Base-by-base conservation (phyloP, 2,113 vertebrate genomes). In the Antidorcas marsupialis region DNA sequence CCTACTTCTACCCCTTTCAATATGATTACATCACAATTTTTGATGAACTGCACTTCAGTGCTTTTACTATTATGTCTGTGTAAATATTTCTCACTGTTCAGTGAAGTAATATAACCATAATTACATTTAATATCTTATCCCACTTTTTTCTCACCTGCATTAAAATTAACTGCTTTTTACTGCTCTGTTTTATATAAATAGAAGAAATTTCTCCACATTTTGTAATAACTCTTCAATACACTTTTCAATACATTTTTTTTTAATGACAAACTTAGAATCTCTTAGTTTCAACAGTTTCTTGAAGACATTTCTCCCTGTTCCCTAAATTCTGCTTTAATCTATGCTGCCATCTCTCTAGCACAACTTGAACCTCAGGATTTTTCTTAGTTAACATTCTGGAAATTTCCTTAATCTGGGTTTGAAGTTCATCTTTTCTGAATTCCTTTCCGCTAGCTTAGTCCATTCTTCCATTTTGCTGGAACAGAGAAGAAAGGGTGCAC, bases 61-160 rank as follows among this genome's bases (percentile, higher is more conserved):
- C n/a, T 91, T 96, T 95, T 52, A 84, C 86, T 78, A 39, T 89
- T 86, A 45, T 39, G 55, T 67, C 50, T 97, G 53, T 23, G 16
- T 89, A 92, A 96, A 95, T 95, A 96, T 89, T 93, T 89, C 62
- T 84, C 60, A 79, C 16, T 79, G 78, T 25, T 94, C 62, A 64
- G 43, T 57, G 55, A 96, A 60, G 39, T 87, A 82, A 36, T 89
- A 15, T 79, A 39, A 71, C 4, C 50, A 59, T 62, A 64, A 83
- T 89, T 85, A 33, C 28, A 60, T 62, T 91, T 89, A 50, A 78
- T 57, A 85, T 91, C 30, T 78, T 91, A 82, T 13, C 43, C 8
- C 21, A 83, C 57, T 92, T 79, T 60, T 53, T 50, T 87, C 59
- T 95, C 11, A 67, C 8, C 83, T 96, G 28, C 45, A 52, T 95